These are phyloP conservation scores for Okapia johnstoni DNA, from an alignment of 2,113 vertebrate species.

Conservation along the genomic window DNA sequence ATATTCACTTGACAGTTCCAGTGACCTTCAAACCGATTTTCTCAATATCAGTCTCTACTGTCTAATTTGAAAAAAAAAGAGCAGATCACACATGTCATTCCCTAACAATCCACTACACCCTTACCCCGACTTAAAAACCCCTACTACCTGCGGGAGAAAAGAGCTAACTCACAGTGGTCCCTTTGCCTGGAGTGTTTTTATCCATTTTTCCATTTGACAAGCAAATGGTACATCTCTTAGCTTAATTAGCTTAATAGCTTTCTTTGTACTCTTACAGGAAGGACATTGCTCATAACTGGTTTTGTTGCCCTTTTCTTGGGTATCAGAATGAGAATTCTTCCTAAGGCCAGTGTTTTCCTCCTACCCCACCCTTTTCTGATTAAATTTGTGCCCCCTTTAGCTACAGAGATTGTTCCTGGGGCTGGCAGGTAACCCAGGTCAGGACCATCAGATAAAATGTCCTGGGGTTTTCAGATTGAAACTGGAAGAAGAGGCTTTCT, in stretches of 20 bases:
- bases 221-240: background rate
- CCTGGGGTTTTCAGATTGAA: background rate
- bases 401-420: background rate
- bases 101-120: background rate
- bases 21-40: background rate
- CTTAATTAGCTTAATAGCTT: background rate
- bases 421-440: background rate
- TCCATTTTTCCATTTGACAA: background rate
- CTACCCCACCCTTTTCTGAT: background rate
- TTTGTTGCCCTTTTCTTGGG: background rate
- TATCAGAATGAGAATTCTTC: background rate
- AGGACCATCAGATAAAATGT: background rate
- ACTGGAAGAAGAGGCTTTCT: background rate
- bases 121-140: background rate
- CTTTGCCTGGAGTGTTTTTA: background rate
- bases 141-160: background rate
- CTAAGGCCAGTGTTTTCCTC: background rate
- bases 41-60: background rate
- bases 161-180: background rate
- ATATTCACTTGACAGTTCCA: background rate
- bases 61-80: background rate
- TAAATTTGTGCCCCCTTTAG: background rate
- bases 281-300: background rate
- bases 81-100: background rate
- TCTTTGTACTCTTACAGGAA: background rate